These are phyloP conservation scores for Corythaixoides concolor DNA, from an alignment of 2,113 vertebrate species.

Conservation along the genomic window DNA sequence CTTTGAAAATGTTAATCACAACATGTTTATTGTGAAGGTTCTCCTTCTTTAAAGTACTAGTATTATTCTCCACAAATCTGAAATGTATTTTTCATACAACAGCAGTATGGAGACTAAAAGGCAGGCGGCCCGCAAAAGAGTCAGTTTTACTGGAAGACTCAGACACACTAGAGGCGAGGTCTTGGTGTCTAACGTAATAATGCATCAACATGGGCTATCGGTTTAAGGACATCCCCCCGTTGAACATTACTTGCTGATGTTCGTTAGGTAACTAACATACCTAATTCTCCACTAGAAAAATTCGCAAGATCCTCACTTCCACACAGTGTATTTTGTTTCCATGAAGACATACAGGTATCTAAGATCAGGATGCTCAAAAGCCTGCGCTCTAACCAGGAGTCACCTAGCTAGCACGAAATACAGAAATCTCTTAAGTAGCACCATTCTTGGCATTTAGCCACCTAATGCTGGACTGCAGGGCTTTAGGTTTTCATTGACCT, in stretches of 20 bases:
- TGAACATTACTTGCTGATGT: neutral
- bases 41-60: neutral
- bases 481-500: neutral
- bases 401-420: neutral
- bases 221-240: neutral
- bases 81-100: neutral
- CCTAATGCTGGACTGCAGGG: neutral
- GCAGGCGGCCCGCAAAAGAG: accelerated
- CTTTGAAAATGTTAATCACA: neutral
- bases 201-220: neutral
- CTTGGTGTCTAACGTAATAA: neutral
- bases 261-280: neutral
- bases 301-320: neutral
- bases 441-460: neutral
- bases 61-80: neutral
- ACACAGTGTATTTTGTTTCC: neutral
- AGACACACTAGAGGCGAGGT: neutral
- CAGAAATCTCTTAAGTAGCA: neutral
- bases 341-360: neutral
- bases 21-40: neutral
- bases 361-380: neutral
- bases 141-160: neutral
- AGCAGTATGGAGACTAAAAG: neutral
- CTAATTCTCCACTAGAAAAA: neutral
- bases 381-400: neutral